These are phyloP conservation scores for Gymnoscelis rufifasciata DNA, from an alignment of 2,888 invertebrate genomes.

Conservation along the genomic window DNA sequence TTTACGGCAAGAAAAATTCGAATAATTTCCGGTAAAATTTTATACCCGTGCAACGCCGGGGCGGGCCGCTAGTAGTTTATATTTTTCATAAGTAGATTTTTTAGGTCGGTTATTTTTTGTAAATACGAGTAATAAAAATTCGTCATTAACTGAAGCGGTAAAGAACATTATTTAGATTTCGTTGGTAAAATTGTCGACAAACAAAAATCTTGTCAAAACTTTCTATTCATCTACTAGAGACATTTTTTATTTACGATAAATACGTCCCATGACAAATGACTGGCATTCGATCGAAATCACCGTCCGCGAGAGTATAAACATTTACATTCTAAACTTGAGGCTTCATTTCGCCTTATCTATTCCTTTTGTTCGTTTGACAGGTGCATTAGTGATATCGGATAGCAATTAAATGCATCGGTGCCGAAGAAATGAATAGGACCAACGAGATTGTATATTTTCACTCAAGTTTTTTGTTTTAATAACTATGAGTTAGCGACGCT, in stretches of 20 bases:
- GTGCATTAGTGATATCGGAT: constrained; percentile 76
- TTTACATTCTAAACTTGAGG: constrained; percentile 67
- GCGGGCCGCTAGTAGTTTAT: too few species aligned
- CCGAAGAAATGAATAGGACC: background rate
- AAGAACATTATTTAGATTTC: too few species aligned
- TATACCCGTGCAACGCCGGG: too few species aligned
- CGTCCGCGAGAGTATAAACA: constrained; percentile 70
- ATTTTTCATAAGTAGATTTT: too few species aligned
- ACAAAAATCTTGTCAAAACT: background rate
- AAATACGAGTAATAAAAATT: too few species aligned
- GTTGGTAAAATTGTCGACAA: background rate
- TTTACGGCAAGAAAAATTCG: too few species aligned
- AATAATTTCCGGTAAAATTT: too few species aligned
- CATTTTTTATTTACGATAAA: constrained; percentile 7
- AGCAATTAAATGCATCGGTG: constrained; percentile 73
- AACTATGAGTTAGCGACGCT: too few species aligned
- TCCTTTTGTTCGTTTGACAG: constrained; percentile 76
- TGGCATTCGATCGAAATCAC: constrained; percentile 65
- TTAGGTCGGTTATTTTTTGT: too few species aligned
- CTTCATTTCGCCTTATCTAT: constrained; percentile 73
- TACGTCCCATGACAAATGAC: constrained; percentile 65
- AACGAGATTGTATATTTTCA: background rate
- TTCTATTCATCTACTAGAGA: background rate
- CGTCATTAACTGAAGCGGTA: too few species aligned
- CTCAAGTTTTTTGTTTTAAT: too few species aligned